phyloP scores from a whole-genome alignment of 2,113 vertebrate genomes.

The Lepidothrix coronata region DNA sequence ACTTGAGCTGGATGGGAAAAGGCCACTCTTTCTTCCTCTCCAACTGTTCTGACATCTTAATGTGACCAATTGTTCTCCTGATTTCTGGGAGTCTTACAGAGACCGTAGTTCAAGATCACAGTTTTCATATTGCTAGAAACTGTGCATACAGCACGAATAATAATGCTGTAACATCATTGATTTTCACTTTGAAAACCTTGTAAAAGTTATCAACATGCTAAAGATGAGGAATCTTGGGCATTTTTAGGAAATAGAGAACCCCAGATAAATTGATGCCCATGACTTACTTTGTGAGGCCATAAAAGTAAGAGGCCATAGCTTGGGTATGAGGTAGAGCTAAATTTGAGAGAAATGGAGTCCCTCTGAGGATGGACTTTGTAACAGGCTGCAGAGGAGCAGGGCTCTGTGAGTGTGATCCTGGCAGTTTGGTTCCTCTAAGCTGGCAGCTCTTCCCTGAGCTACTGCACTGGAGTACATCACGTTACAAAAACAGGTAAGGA shows the following conservation, averaged over 20 bases:
- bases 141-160: neutral
- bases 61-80: neutral
- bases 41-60: neutral
- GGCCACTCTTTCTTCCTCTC: neutral
- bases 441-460: neutral
- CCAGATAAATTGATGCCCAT: neutral
- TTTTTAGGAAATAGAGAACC: neutral
- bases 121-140: neutral
- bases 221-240: neutral
- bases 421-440: neutral
- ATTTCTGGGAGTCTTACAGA: neutral
- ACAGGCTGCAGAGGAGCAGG: neutral
- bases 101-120: neutral
- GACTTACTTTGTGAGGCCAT: neutral
- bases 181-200: neutral
- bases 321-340: neutral
- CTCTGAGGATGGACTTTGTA: neutral
- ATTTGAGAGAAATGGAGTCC: neutral
- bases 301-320: too few relatives aligned
- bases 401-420: neutral
- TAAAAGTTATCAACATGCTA: neutral
- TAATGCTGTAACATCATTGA: neutral
- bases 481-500: neutral
- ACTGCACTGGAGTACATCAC: accelerated
- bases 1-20: neutral